A percentile compares a stretch with the other conserved stretches of the same genome.
phyloP scores from a whole-genome alignment of 2,113 vertebrate species.

The Chascanopsetta lugubris region DNA sequence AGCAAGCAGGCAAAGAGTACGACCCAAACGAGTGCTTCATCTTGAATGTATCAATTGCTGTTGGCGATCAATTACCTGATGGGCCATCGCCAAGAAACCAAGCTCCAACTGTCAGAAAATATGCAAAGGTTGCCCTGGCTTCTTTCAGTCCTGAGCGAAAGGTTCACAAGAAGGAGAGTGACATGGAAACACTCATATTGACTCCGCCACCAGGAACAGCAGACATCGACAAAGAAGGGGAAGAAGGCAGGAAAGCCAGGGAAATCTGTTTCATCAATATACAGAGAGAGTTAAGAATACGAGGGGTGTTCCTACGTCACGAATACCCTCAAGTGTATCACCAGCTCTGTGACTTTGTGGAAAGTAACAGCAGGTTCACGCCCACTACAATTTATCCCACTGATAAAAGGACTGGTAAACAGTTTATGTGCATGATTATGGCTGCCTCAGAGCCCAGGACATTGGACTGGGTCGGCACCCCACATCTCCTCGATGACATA shows the following conservation, averaged over 20 bases:
- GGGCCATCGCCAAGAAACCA: conserved; percentile 85
- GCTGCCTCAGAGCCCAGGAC: conserved; percentile 96
- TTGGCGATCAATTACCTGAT: conserved; percentile 88
- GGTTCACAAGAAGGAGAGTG: conserved; percentile 87
- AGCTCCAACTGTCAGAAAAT: conserved; percentile 93
- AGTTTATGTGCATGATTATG: conserved; percentile 99
- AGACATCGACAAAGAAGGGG: conserved; percentile 93
- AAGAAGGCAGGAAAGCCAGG: conserved; percentile 91
- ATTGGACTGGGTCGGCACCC: conserved; percentile 97
- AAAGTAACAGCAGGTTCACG: conserved; percentile 93
- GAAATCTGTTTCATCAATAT: conserved; percentile 98
- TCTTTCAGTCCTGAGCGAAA: conserved; percentile 91
- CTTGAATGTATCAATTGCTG: conserved; percentile 95
- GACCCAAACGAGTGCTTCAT: conserved; percentile 98
- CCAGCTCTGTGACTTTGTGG: conserved; percentile 97
- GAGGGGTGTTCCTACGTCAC: conserved; percentile 95
- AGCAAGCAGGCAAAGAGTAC: conserved; percentile 91
- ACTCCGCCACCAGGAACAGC: conserved; percentile 93
- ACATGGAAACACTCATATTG: conserved; percentile 97
- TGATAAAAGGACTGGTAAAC: conserved; percentile 96
- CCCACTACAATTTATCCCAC: conserved; percentile 98
- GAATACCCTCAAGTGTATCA: conserved; percentile 94
- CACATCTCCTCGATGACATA: conserved; percentile 95
- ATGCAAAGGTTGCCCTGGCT: conserved; percentile 96
- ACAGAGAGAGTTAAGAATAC: conserved; percentile 93